Base-by-base conservation (phyloP, 2,113 vertebrate species). In the Microcebus lehilahytsara region DNA sequence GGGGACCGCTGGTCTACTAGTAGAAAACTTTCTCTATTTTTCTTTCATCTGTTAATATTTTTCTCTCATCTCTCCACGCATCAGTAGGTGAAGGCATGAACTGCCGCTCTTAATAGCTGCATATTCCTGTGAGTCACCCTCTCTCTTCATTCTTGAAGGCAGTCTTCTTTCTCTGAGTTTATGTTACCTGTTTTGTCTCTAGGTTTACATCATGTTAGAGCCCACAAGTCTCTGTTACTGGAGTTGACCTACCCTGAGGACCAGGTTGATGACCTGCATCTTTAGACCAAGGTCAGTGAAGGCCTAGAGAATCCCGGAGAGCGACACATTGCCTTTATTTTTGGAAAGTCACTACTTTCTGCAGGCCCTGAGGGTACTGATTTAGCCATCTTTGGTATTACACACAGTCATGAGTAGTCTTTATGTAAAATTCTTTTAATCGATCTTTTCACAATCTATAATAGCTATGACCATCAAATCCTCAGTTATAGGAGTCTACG, bases 371-470 rank as follows among this genome's bases (percentile, higher is more conserved):
- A 92, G 25, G 53, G n/a, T 20, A 66, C 25, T 9, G 32, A 92
- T 20, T 49, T 49, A 72, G 60, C 34, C 30, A 74, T 77, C 71
- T 81, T 64, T 78, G 46, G 62, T 86, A n/a, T 95, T 92, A 69
- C 10, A 66, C 40, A 72, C 37, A 92, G 58, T 74, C 64, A 37
- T 19, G n/a, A 94, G 40, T 92, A 94, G 64, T 92, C 32, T 69
- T 49, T 64, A 60, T n/a, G n/a, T 88, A 88, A 66, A 87, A 42
- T 71, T 93, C 9, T 92, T 95, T 89, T 71, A 58, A 77, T 81
- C 79, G 25, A 93, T 88, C 34, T 88, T 86, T 89, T 91, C 66
- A 85, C 42, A 87, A 53, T 85, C 51, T 84, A 67, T 89, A 58
- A 69, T n/a, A 96, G 72, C 27, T 37, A 40, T 78, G 22, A 30